Evolutionary conservation across 2,797 vertebrate species (phyloP), one percentile per base, ranked within the genome.

Genomic region (Austrolebias charrua): DNA sequence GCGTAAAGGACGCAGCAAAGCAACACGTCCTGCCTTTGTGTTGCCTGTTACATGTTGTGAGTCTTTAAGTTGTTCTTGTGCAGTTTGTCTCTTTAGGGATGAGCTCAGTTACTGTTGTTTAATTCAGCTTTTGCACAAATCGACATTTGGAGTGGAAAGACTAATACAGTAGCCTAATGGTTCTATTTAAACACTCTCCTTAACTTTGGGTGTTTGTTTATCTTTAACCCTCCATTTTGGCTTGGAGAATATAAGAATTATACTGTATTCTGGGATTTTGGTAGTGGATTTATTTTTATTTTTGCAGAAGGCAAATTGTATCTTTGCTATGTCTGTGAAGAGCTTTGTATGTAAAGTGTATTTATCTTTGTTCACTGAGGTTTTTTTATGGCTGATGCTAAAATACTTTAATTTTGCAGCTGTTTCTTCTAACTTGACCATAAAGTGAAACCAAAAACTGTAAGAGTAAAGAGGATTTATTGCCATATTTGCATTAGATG

Each of bases 1-100:
- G 80, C 79, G 71, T 88, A 82, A 85, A 89, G 80, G 73, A 80
- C 82, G 54, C 71, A 71, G 68, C 63, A 75, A 76, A 68, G 71
- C 66, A 76, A 40, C 40, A 70, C 55, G 58, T 48, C 44, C 11
- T 20, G 49, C 55, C 31, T 50, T 18, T 46, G 11, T 64, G 38
- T 49, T 1, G 67, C 55, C 7, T 24, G 24, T 3, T 24, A 24
- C 24, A 24, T 24, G 24, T 24, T 24, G 24, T 24, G 24, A 58
- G 43, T 31, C 38, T 6, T 56, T 35, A 52, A 62, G 38, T 7
- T 72, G 69, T 63, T 59, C 6, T 66, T 79, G 83, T 87, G 90
- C 76, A 88, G 43, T 58, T 80, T 87, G 86, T 87, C 80, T 85
- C 65, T 50, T 51, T 19, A 56, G 24, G 33, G 16, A 62, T 66